phyloP scores from a whole-genome alignment of 2,797 vertebrate species.

The Naso thynnoides region DNA sequence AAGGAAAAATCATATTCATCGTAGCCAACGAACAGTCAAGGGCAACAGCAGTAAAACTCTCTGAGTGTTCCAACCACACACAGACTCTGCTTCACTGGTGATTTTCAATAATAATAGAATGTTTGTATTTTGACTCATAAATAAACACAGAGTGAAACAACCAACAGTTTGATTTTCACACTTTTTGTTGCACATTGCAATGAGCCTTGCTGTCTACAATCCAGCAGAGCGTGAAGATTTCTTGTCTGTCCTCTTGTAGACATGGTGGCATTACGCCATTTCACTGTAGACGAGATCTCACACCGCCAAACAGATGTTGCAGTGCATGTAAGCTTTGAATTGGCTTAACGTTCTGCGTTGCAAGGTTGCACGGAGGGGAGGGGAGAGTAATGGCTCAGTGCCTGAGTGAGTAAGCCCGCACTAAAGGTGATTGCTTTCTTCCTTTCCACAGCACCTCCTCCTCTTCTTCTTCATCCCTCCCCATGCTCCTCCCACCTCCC shows the following conservation, averaged over 20 bases:
- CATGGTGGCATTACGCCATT: slow-evolving; percentile 26
- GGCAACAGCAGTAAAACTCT: slow-evolving; percentile 7
- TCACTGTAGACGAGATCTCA: slow-evolving; percentile 43
- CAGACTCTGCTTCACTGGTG: neutral
- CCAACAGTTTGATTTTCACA: neutral
- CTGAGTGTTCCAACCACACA: neutral
- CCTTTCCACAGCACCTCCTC: slow-evolving; percentile 59
- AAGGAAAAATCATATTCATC: slow-evolving; percentile 14
- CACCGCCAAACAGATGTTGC: slow-evolving; percentile 44
- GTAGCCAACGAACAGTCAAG: slow-evolving; percentile 1
- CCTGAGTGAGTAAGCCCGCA: slow-evolving; percentile 63
- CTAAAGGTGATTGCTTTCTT: slow-evolving; percentile 78
- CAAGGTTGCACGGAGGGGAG: slow-evolving; percentile 69
- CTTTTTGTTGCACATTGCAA: neutral
- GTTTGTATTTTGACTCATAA: too few species aligned
- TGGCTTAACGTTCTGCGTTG: slow-evolving; percentile 55
- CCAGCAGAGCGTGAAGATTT: neutral
- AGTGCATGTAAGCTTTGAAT: slow-evolving; percentile 42
- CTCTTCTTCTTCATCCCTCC: slow-evolving; percentile 42
- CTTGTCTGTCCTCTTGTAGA: neutral
- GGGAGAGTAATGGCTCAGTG: slow-evolving; percentile 67
- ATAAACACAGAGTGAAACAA: neutral
- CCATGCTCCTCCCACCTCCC: slow-evolving; percentile 55
- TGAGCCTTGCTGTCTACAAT: neutral
- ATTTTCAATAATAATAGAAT: too few species aligned